These are phyloP conservation scores for Phyllostomus hastatus DNA, from an alignment of 2,113 vertebrate species.

Conservation along the genomic window DNA sequence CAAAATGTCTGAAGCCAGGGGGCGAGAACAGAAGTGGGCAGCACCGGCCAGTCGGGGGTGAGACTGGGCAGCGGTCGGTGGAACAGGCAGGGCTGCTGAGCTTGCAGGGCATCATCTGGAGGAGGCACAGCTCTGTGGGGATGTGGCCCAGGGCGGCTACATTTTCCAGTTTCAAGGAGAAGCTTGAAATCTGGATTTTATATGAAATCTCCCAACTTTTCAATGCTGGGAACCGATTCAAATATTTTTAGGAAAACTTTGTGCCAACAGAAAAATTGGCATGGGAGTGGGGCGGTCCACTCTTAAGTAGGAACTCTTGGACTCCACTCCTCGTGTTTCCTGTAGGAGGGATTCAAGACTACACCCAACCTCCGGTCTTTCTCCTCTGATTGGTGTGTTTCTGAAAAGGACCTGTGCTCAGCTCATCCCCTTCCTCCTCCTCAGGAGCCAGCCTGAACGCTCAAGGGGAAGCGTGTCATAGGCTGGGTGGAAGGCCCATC, in stretches of 20 bases:
- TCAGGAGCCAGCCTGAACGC: not conserved
- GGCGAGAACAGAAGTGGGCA: not conserved
- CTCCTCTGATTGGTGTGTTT: not conserved
- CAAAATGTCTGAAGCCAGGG: not conserved
- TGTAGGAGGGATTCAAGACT: not conserved
- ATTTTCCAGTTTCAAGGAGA: not conserved
- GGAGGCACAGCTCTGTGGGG: not conserved
- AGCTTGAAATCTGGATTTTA: not conserved
- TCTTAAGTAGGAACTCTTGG: not conserved
- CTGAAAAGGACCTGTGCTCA: not conserved
- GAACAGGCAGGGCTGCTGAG: rapidly evolving
- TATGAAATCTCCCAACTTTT: not conserved
- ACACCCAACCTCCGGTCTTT: not conserved
- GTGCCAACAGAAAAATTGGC: not conserved
- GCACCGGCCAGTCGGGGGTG: rapidly evolving
- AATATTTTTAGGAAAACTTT: not conserved
- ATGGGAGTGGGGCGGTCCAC: not conserved
- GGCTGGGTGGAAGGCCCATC: not conserved
- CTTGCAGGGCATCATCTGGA: too few relatives aligned
- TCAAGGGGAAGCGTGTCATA: not conserved
- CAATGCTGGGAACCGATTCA: not conserved
- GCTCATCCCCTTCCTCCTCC: not conserved
- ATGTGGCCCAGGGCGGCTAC: not conserved
- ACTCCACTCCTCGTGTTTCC: not conserved
- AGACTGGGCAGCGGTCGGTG: rapidly evolving